phyloP scores from a whole-genome alignment of 2,888 invertebrate species.

The Tipula vernalis region DNA sequence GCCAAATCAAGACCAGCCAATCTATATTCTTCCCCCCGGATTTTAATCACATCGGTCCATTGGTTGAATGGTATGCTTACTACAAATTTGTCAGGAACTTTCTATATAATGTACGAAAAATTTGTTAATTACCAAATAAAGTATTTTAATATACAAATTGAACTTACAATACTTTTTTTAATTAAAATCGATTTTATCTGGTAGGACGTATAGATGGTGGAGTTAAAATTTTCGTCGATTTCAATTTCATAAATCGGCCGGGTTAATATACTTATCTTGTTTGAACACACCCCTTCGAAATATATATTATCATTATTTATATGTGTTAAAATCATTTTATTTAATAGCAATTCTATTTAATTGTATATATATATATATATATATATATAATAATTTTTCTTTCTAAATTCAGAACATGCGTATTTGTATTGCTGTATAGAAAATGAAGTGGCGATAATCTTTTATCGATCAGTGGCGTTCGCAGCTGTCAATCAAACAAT shows the following conservation, averaged over 20 bases:
- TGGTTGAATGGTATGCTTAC: neutral
- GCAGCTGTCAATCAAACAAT: too few species aligned
- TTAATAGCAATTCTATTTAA: too few species aligned
- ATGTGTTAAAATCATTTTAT: too few species aligned
- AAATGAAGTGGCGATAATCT: too few species aligned
- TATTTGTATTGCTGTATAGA: too few species aligned
- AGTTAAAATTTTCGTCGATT: neutral
- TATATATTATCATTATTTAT: too few species aligned
- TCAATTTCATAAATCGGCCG: neutral
- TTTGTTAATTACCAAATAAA: neutral
- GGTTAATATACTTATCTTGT: too few species aligned
- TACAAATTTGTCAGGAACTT: neutral
- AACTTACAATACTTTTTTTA: neutral
- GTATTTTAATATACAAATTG: neutral
- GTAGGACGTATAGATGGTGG: neutral
- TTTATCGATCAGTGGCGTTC: too few species aligned
- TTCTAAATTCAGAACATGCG: too few species aligned
- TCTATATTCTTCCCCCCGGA: neutral
- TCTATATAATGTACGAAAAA: neutral
- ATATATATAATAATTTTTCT: too few species aligned
- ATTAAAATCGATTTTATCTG: neutral
- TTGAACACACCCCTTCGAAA: too few species aligned
- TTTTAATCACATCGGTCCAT: neutral
- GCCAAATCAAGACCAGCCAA: neutral
- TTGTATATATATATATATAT: too few species aligned